Evolutionary conservation across 2,113 vertebrate species (phyloP).

Genomic region (Nanorana parkeri): DNA sequence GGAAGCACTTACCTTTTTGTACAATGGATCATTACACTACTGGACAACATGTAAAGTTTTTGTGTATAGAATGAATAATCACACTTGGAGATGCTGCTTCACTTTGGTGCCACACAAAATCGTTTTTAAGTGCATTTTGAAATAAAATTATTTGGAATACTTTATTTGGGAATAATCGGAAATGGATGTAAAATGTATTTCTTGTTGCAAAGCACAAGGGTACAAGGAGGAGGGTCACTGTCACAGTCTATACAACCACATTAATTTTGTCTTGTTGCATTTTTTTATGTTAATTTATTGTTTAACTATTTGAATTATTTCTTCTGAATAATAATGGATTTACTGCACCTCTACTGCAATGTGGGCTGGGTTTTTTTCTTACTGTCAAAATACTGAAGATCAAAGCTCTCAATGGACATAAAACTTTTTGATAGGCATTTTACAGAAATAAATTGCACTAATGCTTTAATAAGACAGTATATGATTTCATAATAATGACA

Average conservation of each 20-base stretch:
- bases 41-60: conserved; percentile 2
- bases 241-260: conserved; percentile 65
- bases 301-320: conserved; percentile 77
- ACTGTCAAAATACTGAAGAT: conserved; percentile 64
- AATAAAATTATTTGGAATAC: conserved; percentile 66
- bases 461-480: conserved; percentile 79
- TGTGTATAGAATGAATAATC: conserved; percentile 7
- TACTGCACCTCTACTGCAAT: conserved; percentile 59
- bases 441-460: conserved; percentile 83
- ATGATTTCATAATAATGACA: conserved; percentile 77
- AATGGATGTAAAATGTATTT: conserved; percentile 66
- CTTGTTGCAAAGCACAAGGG: conserved; percentile 74
- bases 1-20: conserved; percentile 16
- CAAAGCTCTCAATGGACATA: conserved; percentile 79
- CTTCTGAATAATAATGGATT: conserved; percentile 55
- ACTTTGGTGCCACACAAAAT: conserved; percentile 77
- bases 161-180: conserved; percentile 65
- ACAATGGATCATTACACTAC: conserved; percentile 25
- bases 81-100: conserved; percentile 27
- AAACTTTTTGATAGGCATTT: conserved; percentile 86
- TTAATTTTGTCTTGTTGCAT: conserved; percentile 63
- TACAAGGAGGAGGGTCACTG: conserved; percentile 66
- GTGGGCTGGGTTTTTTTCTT: conserved; percentile 77
- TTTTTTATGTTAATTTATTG: conserved; percentile 66
- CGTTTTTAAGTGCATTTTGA: conserved; percentile 76